A percentile compares a stretch with the other conserved stretches of the same genome.
phyloP scores from a whole-genome alignment of 2,888 invertebrate species.

The Empis stercorea region DNA sequence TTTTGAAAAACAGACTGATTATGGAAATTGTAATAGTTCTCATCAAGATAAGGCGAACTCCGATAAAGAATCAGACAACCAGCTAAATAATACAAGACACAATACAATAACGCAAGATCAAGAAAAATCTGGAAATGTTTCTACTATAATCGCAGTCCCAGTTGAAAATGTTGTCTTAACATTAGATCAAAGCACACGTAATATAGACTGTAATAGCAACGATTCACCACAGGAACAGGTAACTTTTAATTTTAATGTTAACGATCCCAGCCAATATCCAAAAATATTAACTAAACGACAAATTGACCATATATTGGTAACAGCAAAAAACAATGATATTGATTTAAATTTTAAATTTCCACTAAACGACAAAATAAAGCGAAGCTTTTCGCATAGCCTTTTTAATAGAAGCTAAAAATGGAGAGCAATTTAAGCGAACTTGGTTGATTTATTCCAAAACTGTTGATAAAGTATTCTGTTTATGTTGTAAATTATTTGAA shows the following conservation, averaged over 20 bases:
- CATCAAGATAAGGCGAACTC: too few species aligned
- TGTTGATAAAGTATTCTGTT: neutral
- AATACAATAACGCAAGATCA: neutral
- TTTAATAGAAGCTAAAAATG: neutral
- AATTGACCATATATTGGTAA: neutral
- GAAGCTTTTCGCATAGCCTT: neutral
- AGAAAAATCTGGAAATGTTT: too few species aligned
- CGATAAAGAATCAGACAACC: too few species aligned
- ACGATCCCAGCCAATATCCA: neutral
- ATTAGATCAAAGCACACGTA: neutral
- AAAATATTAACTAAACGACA: neutral
- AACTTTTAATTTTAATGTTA: neutral
- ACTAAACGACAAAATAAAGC: neutral
- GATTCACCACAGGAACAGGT: neutral
- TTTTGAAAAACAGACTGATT: too few species aligned
- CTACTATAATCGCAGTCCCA: too few species aligned
- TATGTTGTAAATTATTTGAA: neutral
- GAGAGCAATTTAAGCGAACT: neutral
- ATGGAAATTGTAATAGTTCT: too few species aligned
- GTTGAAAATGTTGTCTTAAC: too few species aligned
- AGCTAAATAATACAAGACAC: too few species aligned
- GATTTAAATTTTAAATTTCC: neutral
- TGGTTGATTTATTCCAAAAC: neutral
- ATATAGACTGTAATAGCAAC: neutral
- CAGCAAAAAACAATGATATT: neutral